These are phyloP conservation scores for Urocyon cinereoargenteus DNA, from an alignment of 2,797 vertebrate species.

Conservation along the genomic window DNA sequence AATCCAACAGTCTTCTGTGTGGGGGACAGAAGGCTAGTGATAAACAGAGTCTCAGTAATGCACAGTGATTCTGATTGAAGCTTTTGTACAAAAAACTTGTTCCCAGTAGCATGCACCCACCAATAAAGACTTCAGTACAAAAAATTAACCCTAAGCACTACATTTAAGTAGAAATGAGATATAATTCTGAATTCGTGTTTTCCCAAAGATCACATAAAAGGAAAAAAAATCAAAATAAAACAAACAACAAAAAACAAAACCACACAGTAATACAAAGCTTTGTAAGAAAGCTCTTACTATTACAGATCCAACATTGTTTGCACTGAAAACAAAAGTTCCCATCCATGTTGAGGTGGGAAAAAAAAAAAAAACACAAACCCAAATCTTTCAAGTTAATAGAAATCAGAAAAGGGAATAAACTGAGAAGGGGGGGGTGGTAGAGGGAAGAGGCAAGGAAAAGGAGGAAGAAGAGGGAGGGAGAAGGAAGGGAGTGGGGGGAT, in stretches of 20 bases:
- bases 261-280: constrained; percentile 95
- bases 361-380: constrained; percentile 11
- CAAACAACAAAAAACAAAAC: constrained; percentile 68
- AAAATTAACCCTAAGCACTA: constrained; percentile 92
- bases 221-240: constrained; percentile 81
- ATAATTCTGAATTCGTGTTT: constrained; percentile 93
- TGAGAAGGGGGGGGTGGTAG: constrained; percentile 77
- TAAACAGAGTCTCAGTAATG: constrained; percentile 92
- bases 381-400: constrained; percentile 96
- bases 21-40: constrained; percentile 91
- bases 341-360: constrained; percentile 94
- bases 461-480: constrained; percentile 86
- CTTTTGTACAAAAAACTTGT: constrained; percentile 92
- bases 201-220: constrained; percentile 92
- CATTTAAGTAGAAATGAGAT: constrained; percentile 92
- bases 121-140: constrained; percentile 93
- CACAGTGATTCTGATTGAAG: constrained; percentile 93
- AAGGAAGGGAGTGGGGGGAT: constrained; percentile 80
- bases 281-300: constrained; percentile 95
- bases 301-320: constrained; percentile 96
- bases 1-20: constrained; percentile 92
- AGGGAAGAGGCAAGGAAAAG: constrained; percentile 89
- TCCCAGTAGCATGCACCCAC: constrained; percentile 97
- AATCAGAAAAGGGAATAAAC: constrained; percentile 88
- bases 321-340: constrained; percentile 96